Evolutionary conservation across 2,797 vertebrate species (phyloP).

Genomic region (Pangasius macronema): DNA sequence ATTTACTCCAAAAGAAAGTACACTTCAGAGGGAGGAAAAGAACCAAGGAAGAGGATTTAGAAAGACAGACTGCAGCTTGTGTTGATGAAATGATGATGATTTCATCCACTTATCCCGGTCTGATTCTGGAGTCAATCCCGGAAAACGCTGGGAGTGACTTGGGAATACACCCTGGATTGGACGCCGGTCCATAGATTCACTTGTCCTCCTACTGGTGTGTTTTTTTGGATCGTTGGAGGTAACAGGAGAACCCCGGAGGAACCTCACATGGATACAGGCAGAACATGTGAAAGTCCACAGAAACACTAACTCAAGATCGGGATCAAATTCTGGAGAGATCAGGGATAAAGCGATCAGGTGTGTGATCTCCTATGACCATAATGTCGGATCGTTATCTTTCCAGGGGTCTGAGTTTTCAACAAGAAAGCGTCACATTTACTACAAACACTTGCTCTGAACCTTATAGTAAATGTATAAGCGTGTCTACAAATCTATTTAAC

Average conservation of each 20-base stretch:
- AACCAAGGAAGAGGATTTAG: constrained; percentile 62
- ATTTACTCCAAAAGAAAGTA: constrained; percentile 89
- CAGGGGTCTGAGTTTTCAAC: neutral
- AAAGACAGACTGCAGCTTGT: constrained; percentile 22
- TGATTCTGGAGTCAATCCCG: neutral
- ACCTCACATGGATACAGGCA: too few species aligned
- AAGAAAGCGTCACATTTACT: neutral
- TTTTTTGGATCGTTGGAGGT: neutral
- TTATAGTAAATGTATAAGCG: neutral
- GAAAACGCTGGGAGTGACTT: neutral
- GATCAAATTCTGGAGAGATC: neutral
- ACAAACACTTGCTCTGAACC: neutral
- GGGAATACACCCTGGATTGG: neutral
- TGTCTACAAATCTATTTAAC: neutral
- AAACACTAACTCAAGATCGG: neutral
- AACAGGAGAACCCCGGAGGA: neutral
- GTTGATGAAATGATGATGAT: neutral
- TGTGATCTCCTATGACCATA: too few species aligned
- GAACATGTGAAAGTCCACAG: neutral
- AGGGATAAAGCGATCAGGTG: neutral
- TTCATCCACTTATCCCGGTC: neutral
- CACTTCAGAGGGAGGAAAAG: constrained; percentile 86
- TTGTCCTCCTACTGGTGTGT: neutral
- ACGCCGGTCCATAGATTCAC: neutral
- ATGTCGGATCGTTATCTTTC: neutral